phyloP scores from a whole-genome alignment of 2,888 invertebrate species.

The Folsomia candida region DNA sequence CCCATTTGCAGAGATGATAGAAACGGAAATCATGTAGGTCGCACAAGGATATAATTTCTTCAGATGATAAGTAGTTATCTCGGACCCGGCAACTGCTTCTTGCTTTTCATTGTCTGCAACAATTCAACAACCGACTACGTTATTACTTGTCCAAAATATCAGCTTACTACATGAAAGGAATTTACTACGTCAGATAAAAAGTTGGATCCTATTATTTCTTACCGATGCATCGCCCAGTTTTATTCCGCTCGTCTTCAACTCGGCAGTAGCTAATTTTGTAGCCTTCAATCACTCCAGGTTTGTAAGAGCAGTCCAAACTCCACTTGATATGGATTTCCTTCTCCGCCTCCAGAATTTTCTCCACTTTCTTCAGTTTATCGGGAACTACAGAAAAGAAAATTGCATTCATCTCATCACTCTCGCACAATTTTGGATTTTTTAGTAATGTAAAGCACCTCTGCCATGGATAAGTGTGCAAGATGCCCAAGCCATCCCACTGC shows the following conservation, averaged over 20 bases:
- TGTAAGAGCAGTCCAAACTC: slow-evolving; percentile 73
- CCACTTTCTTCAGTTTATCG: slow-evolving; percentile 62
- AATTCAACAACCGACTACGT: not conserved
- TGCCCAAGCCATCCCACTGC: slow-evolving; percentile 84
- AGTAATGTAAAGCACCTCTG: slow-evolving; percentile 51
- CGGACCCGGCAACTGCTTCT: slow-evolving; percentile 38
- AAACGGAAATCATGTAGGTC: slow-evolving; percentile 69
- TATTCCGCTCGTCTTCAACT: slow-evolving; percentile 53
- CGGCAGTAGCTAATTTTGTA: slow-evolving; percentile 75
- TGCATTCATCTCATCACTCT: too few relatives aligned
- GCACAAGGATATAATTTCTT: slow-evolving; percentile 69
- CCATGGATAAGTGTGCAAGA: slow-evolving; percentile 66
- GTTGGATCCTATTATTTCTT: not conserved
- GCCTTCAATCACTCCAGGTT: slow-evolving; percentile 68
- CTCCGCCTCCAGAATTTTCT: slow-evolving; percentile 58
- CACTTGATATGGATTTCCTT: slow-evolving; percentile 67
- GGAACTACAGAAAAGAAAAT: slow-evolving; percentile 53
- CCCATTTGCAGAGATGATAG: slow-evolving; percentile 62
- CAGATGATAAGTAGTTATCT: slow-evolving; percentile 41
- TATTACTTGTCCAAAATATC: not conserved
- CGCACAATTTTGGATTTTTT: not conserved
- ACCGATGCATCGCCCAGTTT: slow-evolving; percentile 32
- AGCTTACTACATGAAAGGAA: not conserved
- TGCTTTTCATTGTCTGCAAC: slow-evolving; percentile 35
- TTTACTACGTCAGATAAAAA: not conserved